Evolutionary conservation across 1,140 invertebrate genomes (phyloP), one percentile per base, ranked within the genome.

Genomic region (Drosophila busckii): DNA sequence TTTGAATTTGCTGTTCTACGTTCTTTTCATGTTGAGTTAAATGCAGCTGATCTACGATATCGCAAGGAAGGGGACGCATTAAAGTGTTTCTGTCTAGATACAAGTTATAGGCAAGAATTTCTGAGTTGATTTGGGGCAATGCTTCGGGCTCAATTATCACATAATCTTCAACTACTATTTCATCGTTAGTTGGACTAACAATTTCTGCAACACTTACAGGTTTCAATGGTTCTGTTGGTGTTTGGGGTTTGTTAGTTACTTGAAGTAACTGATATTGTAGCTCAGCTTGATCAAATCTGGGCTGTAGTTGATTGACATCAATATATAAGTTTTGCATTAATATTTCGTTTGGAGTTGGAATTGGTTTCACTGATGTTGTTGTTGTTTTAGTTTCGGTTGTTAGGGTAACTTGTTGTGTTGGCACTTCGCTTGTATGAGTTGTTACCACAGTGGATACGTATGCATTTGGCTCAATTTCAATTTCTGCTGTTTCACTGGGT

Each of bases 61-160:
- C 40, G 31, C 44, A 37, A 20, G 66, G 34, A 26, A 62, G 29
- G 32, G 52, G 48, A 42, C 54, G 70, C 38, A 67, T 29, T 1
- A 84, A 26, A 17, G 48, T 53, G 7, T 31, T 12, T 31, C 45
- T 56, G 49, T 85, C 82, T 38, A 85, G 68, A 37, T 58, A 53
- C 12, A 85, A 58, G 52, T 85, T 85, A 2, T 41, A 35, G 15
- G 56, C 50, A 46, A 83, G 64, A 22, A 83, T 78, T 41, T 85
- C 82, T 0, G 56, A 61, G 32, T 85, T 69, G n/a, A 85, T 29
- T 60, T 78, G 28, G 45, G 60, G 23, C 20, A 85, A 22, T 29
- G 76, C 49, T 56, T 75, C 67, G 20, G 82, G 83, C 50, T 84
- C 76, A 76, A 83, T 83, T 83, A 83, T 83, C 58, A 83, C 78